Base-by-base conservation (phyloP, 1,140 invertebrate genomes). In the Druon quercuslanigerum region DNA sequence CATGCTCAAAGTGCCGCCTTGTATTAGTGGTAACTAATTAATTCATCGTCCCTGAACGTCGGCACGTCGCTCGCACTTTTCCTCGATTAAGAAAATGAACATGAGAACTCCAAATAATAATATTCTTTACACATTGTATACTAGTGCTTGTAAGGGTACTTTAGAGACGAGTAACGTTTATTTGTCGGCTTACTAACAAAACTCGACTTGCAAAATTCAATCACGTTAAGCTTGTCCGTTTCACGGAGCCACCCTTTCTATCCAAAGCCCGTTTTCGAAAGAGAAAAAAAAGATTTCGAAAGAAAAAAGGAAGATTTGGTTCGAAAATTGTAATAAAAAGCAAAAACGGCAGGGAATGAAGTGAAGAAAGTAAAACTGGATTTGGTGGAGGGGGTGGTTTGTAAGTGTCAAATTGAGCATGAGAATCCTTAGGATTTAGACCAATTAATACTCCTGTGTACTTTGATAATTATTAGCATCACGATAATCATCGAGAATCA, bases 11-110 rank as follows among this genome's bases (percentile, higher is more conserved):
- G 85, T 88, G 88, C 85, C 88, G 88, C 88, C 88, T 89, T 89
- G 85, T 87, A 85, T 89, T 89, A 89, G 87, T 89, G 89, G 88
- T 90, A 89, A 90, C 88, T 89, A 89, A 90, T 89, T 88, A 87
- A 90, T 89, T 86, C 84, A 82, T 83, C 83, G 78, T 72, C 81
- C 79, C 74, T 80, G 73, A 82, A 80, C 80, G 81, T 79, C 84
- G 85, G 83, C 82, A 87, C 86, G 86, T 87, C 83, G 84, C 84
- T 87, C 87, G 86, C 86, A 84, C 78, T 82, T 83, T 85, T 81
- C 83, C 79, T 77, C 82, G 46, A 75, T 80, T 81, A 74, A 80
- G 76, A 81, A 79, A 76, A 75, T 54, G 73, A 74, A 81, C 71
- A 66, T 66, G 60, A 66, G 60, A 66, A 66, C 25, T 66, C 40